Conservation (phyloP, 37 sponge, comb jelly and placozoan genomes). For the Theonella swinhoei region DNA sequence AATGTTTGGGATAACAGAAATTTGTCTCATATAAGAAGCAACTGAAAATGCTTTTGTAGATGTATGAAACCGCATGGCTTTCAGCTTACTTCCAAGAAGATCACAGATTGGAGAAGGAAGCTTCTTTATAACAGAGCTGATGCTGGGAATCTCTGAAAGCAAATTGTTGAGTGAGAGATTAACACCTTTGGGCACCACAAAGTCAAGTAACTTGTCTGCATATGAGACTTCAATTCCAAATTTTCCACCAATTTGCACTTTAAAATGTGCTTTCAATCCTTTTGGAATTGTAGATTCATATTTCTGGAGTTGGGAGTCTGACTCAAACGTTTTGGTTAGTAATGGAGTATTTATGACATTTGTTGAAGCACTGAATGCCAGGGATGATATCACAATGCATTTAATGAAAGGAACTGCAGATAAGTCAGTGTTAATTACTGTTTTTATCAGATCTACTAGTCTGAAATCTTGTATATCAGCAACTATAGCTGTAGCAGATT, state of each 20-base stretch:
- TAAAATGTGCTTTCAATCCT: not conserved
- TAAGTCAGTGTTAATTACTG: not conserved
- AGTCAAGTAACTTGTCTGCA: not conserved
- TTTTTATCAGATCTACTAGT: not conserved
- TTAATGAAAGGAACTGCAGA: not conserved
- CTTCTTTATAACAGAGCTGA: not conserved
- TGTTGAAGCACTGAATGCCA: not conserved
- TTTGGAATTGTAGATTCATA: not conserved
- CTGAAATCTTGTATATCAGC: not conserved
- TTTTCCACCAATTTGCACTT: not conserved
- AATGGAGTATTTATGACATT: too few relatives aligned
- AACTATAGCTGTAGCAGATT: not conserved
- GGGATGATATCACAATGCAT: not conserved
- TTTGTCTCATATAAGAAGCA: not conserved
- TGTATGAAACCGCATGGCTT: not conserved
- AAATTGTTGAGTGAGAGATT: not conserved
- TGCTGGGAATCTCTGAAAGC: not conserved
- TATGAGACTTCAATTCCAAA: not conserved
- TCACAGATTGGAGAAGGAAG: not conserved
- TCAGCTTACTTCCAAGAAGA: not conserved
- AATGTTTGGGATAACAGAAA: not conserved
- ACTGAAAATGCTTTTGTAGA: not conserved
- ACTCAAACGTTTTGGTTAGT: not conserved
- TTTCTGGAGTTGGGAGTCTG: not conserved
- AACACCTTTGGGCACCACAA: not conserved